Evolutionary conservation across 2,113 vertebrate species (phyloP).

Genomic region (Zosterops lateralis): DNA sequence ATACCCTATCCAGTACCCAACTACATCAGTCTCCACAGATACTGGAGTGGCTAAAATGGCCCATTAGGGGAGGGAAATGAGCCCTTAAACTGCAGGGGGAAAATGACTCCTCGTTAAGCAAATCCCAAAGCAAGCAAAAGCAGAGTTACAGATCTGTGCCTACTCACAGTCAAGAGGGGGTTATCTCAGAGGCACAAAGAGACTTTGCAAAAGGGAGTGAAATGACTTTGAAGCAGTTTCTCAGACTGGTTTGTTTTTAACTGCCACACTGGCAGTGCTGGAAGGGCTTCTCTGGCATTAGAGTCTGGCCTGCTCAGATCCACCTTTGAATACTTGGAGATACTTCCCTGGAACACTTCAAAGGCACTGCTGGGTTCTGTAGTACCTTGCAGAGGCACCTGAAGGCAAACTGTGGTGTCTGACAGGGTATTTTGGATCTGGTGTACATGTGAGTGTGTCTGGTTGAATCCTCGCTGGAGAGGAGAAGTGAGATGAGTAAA

Average conservation of each 20-base stretch:
- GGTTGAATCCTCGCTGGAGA: neutral
- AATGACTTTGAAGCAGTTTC: neutral
- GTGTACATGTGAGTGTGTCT: neutral
- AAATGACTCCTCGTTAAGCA: neutral
- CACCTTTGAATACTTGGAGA: neutral
- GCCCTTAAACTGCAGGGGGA: neutral
- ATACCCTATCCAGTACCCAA: neutral
- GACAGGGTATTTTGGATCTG: neutral
- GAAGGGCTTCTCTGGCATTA: neutral
- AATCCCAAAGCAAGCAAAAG: neutral
- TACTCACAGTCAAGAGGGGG: neutral
- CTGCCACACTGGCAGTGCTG: neutral
- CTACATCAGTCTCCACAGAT: neutral
- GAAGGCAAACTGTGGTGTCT: neutral
- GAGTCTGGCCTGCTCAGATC: neutral
- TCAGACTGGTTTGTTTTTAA: neutral
- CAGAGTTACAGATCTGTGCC: neutral
- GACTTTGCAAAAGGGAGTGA: neutral
- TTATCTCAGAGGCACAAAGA: neutral
- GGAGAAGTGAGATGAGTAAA: neutral
- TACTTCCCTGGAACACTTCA: neutral
- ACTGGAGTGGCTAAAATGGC: neutral
- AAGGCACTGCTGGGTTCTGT: neutral
- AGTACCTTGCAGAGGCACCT: neutral
- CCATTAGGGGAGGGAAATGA: neutral